Base-by-base conservation (phyloP, 2,888 invertebrate genomes). In the Morinoia aosen region DNA sequence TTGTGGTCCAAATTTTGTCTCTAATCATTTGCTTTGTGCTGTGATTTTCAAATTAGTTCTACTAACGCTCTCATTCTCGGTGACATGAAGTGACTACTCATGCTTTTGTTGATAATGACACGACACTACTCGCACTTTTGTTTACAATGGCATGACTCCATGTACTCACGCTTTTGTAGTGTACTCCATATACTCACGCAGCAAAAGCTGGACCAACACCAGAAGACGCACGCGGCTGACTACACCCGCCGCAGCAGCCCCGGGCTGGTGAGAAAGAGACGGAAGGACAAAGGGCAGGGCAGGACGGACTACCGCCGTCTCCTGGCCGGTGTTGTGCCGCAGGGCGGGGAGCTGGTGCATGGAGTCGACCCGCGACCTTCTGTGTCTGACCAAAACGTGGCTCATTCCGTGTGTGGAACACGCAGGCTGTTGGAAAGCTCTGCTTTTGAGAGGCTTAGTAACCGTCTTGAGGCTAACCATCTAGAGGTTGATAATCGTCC, bases 221-320 rank as follows among this genome's bases (percentile, higher is more conserved):
- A 33, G 61, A 95, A 64, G 57, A 95, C 64, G 16, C 95, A 95
- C 64, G 0, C 11, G 10, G 10, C n/a, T 0, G 95, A 39, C 40
- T 39, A 95, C 61, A 57, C n/a, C 12, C 93, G 93, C 0, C 93
- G 76, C 25, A 76, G 93, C 93, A 95, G 57, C 40, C 64, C 95
- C 16, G 58, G 56, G 4, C 19, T 8, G 14, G 61, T 19, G 39
- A 4, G 95, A 19, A 95, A 64, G 58, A n/a, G 19, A 25, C 95
- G 95, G 8, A 11, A 19, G 58, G 95, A 95, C 64, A 61, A 61
- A 95, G 95, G 95, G 1, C 19, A 64, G 33, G n/a, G 95, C 40
- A 61, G 95, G 40, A 95, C 95, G 39, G 64, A 95, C 64, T 95
- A 64, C 64, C 95, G 64, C 40, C 58, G 64, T 12, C 19, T 95